phyloP scores from a whole-genome alignment of 1,140 invertebrate genomes.

The Phymorhynchus buccinoides region DNA sequence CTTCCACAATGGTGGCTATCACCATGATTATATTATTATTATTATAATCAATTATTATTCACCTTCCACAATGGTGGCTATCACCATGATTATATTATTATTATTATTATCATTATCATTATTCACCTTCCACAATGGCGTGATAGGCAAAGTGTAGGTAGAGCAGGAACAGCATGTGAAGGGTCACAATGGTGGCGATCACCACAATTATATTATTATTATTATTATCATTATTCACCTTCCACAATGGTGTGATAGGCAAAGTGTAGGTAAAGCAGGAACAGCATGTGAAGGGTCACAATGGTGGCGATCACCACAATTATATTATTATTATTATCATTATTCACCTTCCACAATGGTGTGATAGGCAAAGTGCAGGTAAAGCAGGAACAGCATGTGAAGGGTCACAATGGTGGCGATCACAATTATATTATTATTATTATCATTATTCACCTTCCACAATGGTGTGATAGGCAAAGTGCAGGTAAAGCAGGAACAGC shows the following conservation, averaged over 20 bases:
- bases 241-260: slow-evolving; percentile 74
- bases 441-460: too few species aligned
- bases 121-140: slow-evolving; percentile 72
- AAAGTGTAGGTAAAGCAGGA: slow-evolving; percentile 72
- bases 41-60: background rate
- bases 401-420: too few species aligned
- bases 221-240: too few species aligned
- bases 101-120: too few species aligned
- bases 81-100: too few species aligned
- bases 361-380: background rate
- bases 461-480: background rate
- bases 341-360: background rate
- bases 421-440: too few species aligned
- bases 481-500: background rate
- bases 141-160: slow-evolving; percentile 76
- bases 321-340: too few species aligned
- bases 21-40: background rate
- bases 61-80: background rate
- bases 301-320: too few species aligned
- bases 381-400: background rate
- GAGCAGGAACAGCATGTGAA: slow-evolving; percentile 71
- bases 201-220: too few species aligned
- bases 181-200: too few species aligned
- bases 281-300: too few species aligned
- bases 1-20: background rate